Percentiles rank a stretch among this genome's conserved stretches.
Conservation (phyloP, 1,140 invertebrate species). For the Ips typographus region DNA sequence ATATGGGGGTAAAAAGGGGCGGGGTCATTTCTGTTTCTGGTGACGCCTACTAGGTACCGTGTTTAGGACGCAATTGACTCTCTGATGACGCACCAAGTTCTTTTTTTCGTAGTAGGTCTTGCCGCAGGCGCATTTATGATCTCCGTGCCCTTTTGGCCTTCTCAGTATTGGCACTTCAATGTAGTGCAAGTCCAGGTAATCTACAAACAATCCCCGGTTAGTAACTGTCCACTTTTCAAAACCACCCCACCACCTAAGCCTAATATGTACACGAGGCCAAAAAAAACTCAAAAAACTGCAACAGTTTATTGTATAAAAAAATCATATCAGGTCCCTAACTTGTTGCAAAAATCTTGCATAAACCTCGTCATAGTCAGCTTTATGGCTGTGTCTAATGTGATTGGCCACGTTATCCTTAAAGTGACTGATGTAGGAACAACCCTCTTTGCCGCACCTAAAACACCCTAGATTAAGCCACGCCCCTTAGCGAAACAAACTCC, state of each 20-base stretch:
- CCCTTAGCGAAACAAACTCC: neutral
- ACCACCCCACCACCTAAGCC: too few species aligned
- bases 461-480: neutral
- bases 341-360: conserved; percentile 13
- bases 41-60: neutral
- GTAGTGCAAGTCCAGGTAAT: conserved; percentile 20
- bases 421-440: conserved; percentile 15
- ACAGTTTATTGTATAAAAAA: too few species aligned
- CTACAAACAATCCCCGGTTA: conserved; percentile 6
- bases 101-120: conserved; percentile 45
- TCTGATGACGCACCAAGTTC: conserved; percentile 43
- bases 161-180: conserved; percentile 30
- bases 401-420: conserved; percentile 18
- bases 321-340: neutral
- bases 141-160: conserved; percentile 40
- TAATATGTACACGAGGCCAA: too few species aligned
- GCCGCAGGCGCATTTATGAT: conserved; percentile 39
- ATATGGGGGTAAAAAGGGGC: too few species aligned
- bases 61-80: conserved; percentile 36
- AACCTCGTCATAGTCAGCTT: conserved; percentile 19
- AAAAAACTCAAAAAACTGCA: neutral
- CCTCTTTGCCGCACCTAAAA: conserved; percentile 21
- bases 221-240: too few species aligned
- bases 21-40: too few species aligned
- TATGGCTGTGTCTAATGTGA: conserved; percentile 21